These are phyloP conservation scores for Hormaphis cornu DNA, from an alignment of 1,140 invertebrate species.

Conservation along the genomic window DNA sequence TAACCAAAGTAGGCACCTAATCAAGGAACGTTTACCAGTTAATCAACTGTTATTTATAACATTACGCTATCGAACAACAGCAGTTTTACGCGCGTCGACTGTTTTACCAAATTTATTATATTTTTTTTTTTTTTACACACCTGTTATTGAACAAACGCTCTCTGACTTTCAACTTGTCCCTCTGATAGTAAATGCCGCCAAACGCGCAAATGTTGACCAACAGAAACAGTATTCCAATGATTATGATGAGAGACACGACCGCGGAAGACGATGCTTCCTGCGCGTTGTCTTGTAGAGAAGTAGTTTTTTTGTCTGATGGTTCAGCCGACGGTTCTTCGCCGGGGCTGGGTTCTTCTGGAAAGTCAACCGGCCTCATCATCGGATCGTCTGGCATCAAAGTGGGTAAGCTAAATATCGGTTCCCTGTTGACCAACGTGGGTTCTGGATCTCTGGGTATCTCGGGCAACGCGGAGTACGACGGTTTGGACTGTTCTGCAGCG, in stretches of 20 bases:
- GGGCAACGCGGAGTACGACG: conserved; percentile 6
- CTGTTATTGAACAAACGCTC: conserved; percentile 41
- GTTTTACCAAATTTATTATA: too few relatives aligned
- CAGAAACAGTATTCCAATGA: conserved; percentile 66
- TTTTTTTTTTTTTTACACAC: too few relatives aligned
- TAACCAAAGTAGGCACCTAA: too few relatives aligned
- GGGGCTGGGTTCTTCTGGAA: conserved; percentile 38
- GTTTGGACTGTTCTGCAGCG: conserved; percentile 26
- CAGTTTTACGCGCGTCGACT: too few relatives aligned
- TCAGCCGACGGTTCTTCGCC: conserved; percentile 39
- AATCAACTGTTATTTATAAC: too few relatives aligned
- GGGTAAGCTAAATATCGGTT: conserved; percentile 26
- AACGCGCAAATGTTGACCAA: conserved; percentile 72
- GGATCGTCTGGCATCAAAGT: conserved; percentile 10
- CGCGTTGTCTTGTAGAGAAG: not conserved
- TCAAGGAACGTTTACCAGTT: too few relatives aligned
- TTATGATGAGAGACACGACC: conserved; percentile 60
- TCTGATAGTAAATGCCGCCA: conserved; percentile 65
- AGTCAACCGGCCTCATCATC: not conserved
- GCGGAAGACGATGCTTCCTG: conserved; percentile 42
- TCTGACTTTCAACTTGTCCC: conserved; percentile 49
- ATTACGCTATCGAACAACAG: too few relatives aligned
- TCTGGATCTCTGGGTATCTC: not conserved
- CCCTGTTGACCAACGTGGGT: not conserved
- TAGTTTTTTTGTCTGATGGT: conserved; percentile 37